These are phyloP conservation scores for Hydrotaea cyrtoneurina DNA, from an alignment of 2,888 invertebrate species.

Conservation along the genomic window DNA sequence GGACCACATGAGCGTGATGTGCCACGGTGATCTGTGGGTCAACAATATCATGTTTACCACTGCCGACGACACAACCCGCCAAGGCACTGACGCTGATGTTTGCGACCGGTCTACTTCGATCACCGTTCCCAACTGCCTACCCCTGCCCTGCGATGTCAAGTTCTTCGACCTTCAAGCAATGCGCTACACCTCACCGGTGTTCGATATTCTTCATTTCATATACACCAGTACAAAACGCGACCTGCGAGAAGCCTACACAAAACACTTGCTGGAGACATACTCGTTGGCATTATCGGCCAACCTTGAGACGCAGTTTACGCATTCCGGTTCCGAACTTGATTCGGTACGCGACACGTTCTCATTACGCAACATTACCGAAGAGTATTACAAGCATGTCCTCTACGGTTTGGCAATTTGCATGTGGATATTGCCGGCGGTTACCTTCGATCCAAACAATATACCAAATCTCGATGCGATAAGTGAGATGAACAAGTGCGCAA, in stretches of 20 bases:
- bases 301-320: conserved; percentile 72
- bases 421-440: conserved; percentile 80
- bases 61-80: conserved; percentile 16
- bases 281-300: conserved; percentile 71
- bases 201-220: conserved; percentile 79
- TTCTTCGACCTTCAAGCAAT: conserved; percentile 79
- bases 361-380: conserved; percentile 74
- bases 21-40: conserved; percentile 80
- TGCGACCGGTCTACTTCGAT: conserved; percentile 34
- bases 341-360: conserved; percentile 73
- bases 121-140: not conserved
- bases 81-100: conserved; percentile 48
- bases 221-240: conserved; percentile 79
- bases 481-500: conserved; percentile 73
- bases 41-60: conserved; percentile 79
- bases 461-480: conserved; percentile 78
- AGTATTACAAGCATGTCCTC: conserved; percentile 75
- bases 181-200: conserved; percentile 78
- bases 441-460: conserved; percentile 78
- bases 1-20: conserved; percentile 75
- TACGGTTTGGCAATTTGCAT: conserved; percentile 78
- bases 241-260: conserved; percentile 74
- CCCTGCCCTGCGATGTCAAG: conserved; percentile 70
- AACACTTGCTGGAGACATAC: conserved; percentile 76
- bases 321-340: conserved; percentile 66